Evolutionary conservation across 2,888 invertebrate genomes (phyloP).

Genomic region (Eledone cirrhosa): DNA sequence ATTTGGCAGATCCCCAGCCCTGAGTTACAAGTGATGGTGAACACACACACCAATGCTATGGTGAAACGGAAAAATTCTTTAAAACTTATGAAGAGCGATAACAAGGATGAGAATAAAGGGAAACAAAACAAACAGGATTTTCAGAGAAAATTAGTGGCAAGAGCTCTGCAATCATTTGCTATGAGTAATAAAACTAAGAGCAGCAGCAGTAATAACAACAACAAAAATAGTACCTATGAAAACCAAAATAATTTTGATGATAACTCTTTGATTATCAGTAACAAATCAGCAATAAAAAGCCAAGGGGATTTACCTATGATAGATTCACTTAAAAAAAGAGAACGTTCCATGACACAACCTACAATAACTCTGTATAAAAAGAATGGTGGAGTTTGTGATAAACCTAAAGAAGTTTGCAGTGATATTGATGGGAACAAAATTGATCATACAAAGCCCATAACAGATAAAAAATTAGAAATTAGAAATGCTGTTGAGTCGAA

Average conservation of each 20-base stretch:
- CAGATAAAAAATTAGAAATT: background rate
- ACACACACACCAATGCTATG: constrained; percentile 4
- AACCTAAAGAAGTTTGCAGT: background rate
- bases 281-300: constrained; percentile 4
- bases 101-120: background rate
- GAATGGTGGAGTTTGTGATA: background rate
- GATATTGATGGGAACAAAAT: background rate
- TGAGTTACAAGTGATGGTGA: constrained; percentile 16
- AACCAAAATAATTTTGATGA: background rate
- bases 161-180: constrained; percentile 9
- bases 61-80: constrained; percentile 3
- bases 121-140: background rate
- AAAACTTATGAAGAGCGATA: background rate
- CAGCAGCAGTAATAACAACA: background rate
- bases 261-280: constrained; percentile 16
- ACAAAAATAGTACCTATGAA: background rate
- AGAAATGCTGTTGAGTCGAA: background rate
- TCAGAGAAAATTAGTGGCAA: constrained; percentile 2
- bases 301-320: constrained; percentile 9
- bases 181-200: constrained; percentile 1
- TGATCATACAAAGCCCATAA: background rate
- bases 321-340: background rate
- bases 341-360: background rate
- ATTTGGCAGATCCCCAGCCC: constrained; percentile 14
- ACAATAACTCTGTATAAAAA: background rate